Percentiles rank a stretch among this genome's conserved stretches.
phyloP scores from a whole-genome alignment of 1,140 invertebrate species.

The Drosophila sucinea region DNA sequence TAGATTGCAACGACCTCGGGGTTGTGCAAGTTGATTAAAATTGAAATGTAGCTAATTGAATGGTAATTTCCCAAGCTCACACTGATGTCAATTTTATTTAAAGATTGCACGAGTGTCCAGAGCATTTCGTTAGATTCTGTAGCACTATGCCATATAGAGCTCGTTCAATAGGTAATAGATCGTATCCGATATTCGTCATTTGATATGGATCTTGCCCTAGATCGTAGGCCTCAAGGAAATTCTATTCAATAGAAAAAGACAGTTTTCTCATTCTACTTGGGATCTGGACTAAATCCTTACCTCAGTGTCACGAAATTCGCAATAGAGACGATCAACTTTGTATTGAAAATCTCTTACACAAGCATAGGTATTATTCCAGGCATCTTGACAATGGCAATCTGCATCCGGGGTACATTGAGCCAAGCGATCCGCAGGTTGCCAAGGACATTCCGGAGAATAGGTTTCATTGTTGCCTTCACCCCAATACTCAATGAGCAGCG shows the following conservation, averaged over 20 bases:
- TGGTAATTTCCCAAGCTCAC: conserved; percentile 12
- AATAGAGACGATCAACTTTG: conserved; percentile 88
- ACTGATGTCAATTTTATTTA: conserved; percentile 11
- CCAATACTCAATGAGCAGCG: conserved; percentile 90
- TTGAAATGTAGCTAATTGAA: not conserved
- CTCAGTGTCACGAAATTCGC: conserved; percentile 89
- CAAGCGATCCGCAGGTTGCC: conserved; percentile 84
- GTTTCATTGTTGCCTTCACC: conserved; percentile 87
- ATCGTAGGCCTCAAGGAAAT: conserved; percentile 89
- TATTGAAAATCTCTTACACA: conserved; percentile 88
- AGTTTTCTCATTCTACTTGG: not conserved
- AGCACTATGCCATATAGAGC: conserved; percentile 65
- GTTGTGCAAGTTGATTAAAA: not conserved
- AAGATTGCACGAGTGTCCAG: conserved; percentile 51
- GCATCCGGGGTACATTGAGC: conserved; percentile 86
- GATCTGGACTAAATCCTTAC: conserved; percentile 82
- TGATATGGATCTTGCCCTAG: conserved; percentile 88
- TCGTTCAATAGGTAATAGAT: conserved; percentile 83
- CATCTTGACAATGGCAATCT: conserved; percentile 92
- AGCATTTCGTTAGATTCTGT: conserved; percentile 67
- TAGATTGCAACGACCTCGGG: not conserved
- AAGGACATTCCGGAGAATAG: conserved; percentile 85
- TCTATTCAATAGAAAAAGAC: conserved; percentile 82
- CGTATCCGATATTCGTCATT: conserved; percentile 86
- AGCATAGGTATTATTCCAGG: conserved; percentile 91